Conservation (phyloP, 2,797 vertebrate species). For the Microctenopoma stevenorrisi region DNA sequence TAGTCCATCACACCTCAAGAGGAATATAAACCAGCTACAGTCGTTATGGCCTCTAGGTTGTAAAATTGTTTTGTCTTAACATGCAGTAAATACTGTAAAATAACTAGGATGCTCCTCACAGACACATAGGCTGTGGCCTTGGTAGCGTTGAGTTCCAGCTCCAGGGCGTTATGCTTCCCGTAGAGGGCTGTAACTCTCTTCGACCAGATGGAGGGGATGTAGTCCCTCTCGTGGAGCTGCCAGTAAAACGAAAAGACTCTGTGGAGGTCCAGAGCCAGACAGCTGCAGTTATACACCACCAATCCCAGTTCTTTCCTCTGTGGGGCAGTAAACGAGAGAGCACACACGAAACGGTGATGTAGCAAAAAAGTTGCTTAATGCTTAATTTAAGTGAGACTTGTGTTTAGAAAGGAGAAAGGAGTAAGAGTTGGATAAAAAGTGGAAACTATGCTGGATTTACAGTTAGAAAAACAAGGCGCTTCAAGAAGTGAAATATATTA, state of each 20-base stretch:
- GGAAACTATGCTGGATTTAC: neutral
- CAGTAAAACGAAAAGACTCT: conserved; percentile 84
- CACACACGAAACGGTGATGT: conserved; percentile 33
- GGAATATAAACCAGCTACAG: conserved; percentile 16
- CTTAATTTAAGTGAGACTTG: neutral
- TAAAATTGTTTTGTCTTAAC: conserved; percentile 2
- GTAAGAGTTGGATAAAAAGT: neutral
- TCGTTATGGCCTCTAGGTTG: neutral
- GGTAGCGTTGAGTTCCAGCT: conserved; percentile 86
- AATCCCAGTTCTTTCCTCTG: conserved; percentile 95
- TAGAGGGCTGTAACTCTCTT: conserved; percentile 91
- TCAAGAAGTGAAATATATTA: too few species aligned
- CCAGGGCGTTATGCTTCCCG: conserved; percentile 84
- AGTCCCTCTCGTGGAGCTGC: conserved; percentile 82
- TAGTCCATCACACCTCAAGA: neutral
- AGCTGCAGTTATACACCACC: conserved; percentile 94
- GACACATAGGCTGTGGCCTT: conserved; percentile 89
- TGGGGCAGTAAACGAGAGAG: conserved; percentile 53
- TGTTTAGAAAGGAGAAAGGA: neutral
- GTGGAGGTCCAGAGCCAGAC: conserved; percentile 92
- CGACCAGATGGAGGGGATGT: conserved; percentile 89
- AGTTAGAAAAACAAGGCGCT: neutral
- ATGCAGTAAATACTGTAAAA: conserved; percentile 12
- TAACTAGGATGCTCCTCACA: conserved; percentile 79
- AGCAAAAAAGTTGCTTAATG: conserved; percentile 37